These are phyloP conservation scores for Anthophora plumipes DNA, from an alignment of 2,888 invertebrate genomes.

Conservation along the genomic window DNA sequence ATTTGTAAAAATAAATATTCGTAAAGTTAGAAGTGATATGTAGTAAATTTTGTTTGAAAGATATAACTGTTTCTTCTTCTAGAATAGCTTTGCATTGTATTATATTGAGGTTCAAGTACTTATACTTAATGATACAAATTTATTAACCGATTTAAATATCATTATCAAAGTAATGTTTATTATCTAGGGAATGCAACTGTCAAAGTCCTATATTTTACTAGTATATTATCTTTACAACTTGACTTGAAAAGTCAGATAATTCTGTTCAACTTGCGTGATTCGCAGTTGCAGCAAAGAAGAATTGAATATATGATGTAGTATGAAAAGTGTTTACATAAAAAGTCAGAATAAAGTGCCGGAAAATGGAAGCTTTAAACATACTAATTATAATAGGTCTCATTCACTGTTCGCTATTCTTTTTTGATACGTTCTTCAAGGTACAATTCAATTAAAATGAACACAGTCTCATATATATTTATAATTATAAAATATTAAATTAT, in stretches of 20 bases:
- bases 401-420: constrained; percentile 90
- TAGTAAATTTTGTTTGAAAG: background rate
- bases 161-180: background rate
- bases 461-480: constrained; percentile 28
- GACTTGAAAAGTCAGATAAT: background rate
- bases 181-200: constrained; percentile 44
- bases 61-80: background rate
- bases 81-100: background rate
- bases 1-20: background rate
- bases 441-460: constrained; percentile 54
- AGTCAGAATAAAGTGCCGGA: constrained; percentile 43
- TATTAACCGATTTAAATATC: background rate
- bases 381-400: constrained; percentile 87
- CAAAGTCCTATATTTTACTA: constrained; percentile 10
- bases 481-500: background rate
- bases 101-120: background rate
- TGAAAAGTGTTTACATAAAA: constrained; percentile 36
- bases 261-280: background rate
- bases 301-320: constrained; percentile 35
- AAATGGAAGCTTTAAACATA: constrained; percentile 89
- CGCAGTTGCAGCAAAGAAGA: background rate
- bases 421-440: constrained; percentile 94
- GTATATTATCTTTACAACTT: background rate
- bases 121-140: background rate
- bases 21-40: background rate